Evolutionary conservation across 2,888 invertebrate species (phyloP), one percentile per base, ranked within the genome.

Genomic region (Drosophila austrosaltans): DNA sequence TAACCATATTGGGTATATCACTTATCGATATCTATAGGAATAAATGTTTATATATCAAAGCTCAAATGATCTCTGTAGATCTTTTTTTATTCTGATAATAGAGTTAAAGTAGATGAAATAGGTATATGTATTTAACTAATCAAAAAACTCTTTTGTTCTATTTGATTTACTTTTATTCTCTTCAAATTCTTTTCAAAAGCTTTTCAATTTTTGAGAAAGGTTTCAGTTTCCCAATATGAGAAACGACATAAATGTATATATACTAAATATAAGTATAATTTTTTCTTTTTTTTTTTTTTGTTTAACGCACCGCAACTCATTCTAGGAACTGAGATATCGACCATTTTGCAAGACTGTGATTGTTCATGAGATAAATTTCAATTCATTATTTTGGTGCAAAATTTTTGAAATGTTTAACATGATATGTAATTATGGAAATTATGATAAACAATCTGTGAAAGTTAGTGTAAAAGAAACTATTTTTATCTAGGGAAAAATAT

Each of bases 331-430:
- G 48, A 48, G 48, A 48, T 48, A 48, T 48, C 25, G 10, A 25
- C 8, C 22, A 25, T 48, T 3, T 48, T 48, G 48, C 22, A 25
- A 25, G 3, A 48, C 10, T 16, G 12, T 12, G 5, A 22, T 48
- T 48, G 22, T 48, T 25, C 12, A 5, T 10, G 3, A 48, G 48
- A 48, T 48, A 48, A 25, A 48, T 48, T 48, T 25, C 22, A 22
- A 48, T 48, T 48, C 48, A 48, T 48, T 25, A 25, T 25, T 48
- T 48, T 48, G 3, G 22, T 48, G 48, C 25, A 8, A 48, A 48
- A 48, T 48, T 48, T 44, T 48, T 4, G 2, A 22, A 48, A 44
- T 20, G 20, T 44, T 44, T 44, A 44, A 44, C 20, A 22, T 8
- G 7, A 20, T 20, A 44, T 44, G 44, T 20, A 20, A 44, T 44